A percentile compares a stretch with the other conserved stretches of the same genome.
These are phyloP conservation scores for Achatina immaculata DNA, from an alignment of 1,140 invertebrate species.

Conservation along the genomic window DNA sequence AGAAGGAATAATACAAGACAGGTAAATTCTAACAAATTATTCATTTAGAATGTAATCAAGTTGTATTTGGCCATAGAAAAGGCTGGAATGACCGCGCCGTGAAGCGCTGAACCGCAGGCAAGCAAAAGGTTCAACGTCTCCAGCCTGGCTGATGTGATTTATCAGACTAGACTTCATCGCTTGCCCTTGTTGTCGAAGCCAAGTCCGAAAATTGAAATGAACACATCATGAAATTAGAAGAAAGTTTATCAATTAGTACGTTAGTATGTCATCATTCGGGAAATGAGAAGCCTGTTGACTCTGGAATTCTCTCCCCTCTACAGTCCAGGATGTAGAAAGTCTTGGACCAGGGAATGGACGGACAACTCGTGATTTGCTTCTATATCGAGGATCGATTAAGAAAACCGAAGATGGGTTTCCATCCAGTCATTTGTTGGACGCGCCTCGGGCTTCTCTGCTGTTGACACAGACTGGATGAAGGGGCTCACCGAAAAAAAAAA, in stretches of 20 bases:
- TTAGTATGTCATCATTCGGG: neutral
- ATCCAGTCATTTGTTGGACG: slow-evolving; percentile 9
- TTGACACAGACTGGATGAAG: slow-evolving; percentile 19
- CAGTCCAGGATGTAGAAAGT: neutral
- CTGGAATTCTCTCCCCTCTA: neutral
- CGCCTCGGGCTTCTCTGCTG: slow-evolving; percentile 14
- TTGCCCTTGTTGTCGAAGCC: neutral
- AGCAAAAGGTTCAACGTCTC: neutral
- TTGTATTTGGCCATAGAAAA: too few relatives aligned
- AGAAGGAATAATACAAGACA: too few relatives aligned
- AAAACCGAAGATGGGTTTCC: slow-evolving; percentile 22
- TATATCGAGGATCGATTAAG: slow-evolving; percentile 33
- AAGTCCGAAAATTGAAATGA: slow-evolving; percentile 21
- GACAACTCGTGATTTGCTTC: slow-evolving; percentile 11
- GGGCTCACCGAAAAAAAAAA: neutral
- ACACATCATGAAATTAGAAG: slow-evolving; percentile 28
- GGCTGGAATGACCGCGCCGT: neutral
- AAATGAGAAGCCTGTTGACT: slow-evolving; percentile 1
- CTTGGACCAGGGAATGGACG: neutral
- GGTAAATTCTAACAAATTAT: too few relatives aligned
- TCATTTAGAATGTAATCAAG: too few relatives aligned
- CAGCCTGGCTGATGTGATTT: neutral
- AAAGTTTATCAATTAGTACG: slow-evolving; percentile 34
- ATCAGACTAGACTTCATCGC: neutral
- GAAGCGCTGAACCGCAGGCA: neutral